Evolutionary conservation across 2,888 invertebrate species (phyloP), one percentile per base, ranked within the genome.

Genomic region (Eremobia ochroleuca): DNA sequence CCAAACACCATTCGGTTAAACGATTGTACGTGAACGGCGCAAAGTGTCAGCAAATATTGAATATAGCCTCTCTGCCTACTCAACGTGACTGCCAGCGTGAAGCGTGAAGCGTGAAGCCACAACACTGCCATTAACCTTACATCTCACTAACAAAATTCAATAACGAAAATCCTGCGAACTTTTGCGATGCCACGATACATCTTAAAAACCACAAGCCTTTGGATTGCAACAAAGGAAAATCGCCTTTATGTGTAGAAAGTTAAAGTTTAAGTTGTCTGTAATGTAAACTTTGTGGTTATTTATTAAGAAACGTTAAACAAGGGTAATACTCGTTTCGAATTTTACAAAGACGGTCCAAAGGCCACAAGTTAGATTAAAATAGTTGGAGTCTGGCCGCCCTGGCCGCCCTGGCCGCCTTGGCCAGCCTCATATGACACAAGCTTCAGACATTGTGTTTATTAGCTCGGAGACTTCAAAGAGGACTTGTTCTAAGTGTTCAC

Each of bases 321-420:
- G 86, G 82, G 85, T 81, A 85, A 79, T 85, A 92, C 89, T 91
- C 87, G 88, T 90, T 86, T 90, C 89, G 91, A 93, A 93, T 93
- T 94, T 94, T 92, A 92, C 93, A 92, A 93, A 92, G 90, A 89
- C 85, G 89, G 90, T 78, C 83, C 70, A 92, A 91, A 92, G 89
- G 87, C 87, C 82, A 75, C 90, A 94, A 94, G 91, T 94, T 94
- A 94, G 93, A 95, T 95, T 95, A 95, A 95, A 95, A 95, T 95
- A 94, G 95, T 95, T 95, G 85, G 91, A 91, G 88, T 91, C 89
- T 87, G 82, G 80, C 87, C 84, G 80, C 28, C 28, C 86, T 87
- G 58, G 28, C 28, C 28, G 83, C 79, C 83, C 88, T 85, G 62
- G 25, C 13, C 4, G 84, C 81, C 83, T 87, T 86, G 80, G 79